These are phyloP conservation scores for Helicorthomorpha holstii DNA, from an alignment of 1,140 invertebrate genomes.

Conservation along the genomic window DNA sequence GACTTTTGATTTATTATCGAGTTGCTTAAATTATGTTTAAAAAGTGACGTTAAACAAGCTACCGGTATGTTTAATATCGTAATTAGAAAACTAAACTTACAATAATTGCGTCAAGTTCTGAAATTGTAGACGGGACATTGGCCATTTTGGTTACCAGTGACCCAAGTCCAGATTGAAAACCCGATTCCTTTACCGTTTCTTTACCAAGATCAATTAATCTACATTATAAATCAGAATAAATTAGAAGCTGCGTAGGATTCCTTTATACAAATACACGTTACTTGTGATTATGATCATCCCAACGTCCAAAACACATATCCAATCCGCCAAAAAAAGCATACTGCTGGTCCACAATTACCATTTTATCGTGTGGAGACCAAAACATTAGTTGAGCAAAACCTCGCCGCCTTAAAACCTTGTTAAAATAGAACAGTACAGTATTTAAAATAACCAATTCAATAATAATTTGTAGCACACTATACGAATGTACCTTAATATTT, in stretches of 20 bases:
- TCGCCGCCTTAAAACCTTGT: constrained; percentile 76
- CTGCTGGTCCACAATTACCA: constrained; percentile 85
- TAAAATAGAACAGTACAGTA: constrained; percentile 6
- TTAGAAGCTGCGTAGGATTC: constrained; percentile 12
- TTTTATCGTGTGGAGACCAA: constrained; percentile 97
- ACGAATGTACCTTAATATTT: constrained; percentile 67
- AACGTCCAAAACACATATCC: constrained; percentile 78
- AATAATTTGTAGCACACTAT: constrained; percentile 56
- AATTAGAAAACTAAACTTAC: too few relatives aligned
- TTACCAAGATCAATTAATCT: constrained; percentile 29
- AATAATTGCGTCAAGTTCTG: too few relatives aligned
- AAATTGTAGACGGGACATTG: too few relatives aligned
- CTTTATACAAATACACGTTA: constrained; percentile 22
- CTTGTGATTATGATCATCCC: constrained; percentile 42
- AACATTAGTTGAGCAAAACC: constrained; percentile 83
- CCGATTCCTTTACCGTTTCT: not conserved
- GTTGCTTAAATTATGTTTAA: too few relatives aligned
- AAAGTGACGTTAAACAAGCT: too few relatives aligned
- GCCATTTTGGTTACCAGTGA: too few relatives aligned
- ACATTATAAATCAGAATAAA: too few relatives aligned
- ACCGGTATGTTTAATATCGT: too few relatives aligned
- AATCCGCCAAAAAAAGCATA: constrained; percentile 89
- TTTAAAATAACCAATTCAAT: too few relatives aligned
- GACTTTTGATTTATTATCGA: too few relatives aligned
- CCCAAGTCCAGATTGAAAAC: too few relatives aligned